Percentiles rank a stretch among this genome's conserved stretches.
These are phyloP conservation scores for Glyphotaelius pellucidus DNA, from an alignment of 2,888 invertebrate species.

Conservation along the genomic window DNA sequence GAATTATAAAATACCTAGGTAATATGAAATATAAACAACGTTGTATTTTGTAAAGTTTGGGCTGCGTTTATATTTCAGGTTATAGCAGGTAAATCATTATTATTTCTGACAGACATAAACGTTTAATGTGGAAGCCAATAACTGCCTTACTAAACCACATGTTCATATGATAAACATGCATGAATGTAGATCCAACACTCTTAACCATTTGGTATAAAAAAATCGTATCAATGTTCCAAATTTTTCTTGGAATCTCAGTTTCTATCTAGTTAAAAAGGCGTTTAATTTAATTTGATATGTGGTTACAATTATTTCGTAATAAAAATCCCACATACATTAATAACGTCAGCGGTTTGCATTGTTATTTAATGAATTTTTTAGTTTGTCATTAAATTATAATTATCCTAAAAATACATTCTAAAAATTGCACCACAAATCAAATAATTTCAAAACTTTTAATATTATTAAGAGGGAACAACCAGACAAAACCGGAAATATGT, in stretches of 20 bases:
- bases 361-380: no score
- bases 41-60: background rate
- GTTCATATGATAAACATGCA: background rate
- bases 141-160: background rate
- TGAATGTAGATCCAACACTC: background rate
- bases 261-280: no score
- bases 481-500: no score
- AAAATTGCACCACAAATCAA: no score
- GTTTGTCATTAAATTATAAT: no score
- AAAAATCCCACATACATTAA: no score
- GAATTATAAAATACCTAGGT: slow-evolving; percentile 9
- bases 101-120: background rate
- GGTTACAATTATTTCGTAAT: no score
- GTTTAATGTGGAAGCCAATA: background rate
- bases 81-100: slow-evolving; percentile 3
- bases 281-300: no score
- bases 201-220: background rate
- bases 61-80: background rate
- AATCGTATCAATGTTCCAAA: background rate
- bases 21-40: slow-evolving; percentile 12
- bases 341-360: no score
- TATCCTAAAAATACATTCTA: no score
- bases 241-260: background rate
- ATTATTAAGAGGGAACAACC: no score
- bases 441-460: no score